Conservation (phyloP, 1,140 invertebrate species). For the Heliconius himera region DNA sequence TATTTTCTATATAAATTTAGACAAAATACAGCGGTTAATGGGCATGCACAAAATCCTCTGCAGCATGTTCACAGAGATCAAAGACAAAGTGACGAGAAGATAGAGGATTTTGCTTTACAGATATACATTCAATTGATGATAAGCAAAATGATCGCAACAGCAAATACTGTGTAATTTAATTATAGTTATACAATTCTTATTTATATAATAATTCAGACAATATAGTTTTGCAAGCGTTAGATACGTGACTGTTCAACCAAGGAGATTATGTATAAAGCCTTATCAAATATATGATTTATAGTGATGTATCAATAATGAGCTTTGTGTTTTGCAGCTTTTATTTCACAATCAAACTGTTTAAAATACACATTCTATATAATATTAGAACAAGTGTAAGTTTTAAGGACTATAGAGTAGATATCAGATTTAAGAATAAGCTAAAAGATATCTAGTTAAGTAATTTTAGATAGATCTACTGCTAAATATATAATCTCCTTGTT, state of each 20-base stretch:
- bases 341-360: neutral
- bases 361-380: constrained; percentile 2
- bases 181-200: constrained; percentile 71
- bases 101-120: constrained; percentile 50
- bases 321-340: constrained; percentile 16
- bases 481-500: constrained; percentile 62
- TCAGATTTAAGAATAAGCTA: neutral
- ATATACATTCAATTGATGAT: constrained; percentile 35
- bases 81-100: constrained; percentile 28
- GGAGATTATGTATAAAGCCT: constrained; percentile 55
- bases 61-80: constrained; percentile 25
- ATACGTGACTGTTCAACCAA: constrained; percentile 55
- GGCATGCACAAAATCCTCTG: constrained; percentile 55
- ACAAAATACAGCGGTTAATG: constrained; percentile 69
- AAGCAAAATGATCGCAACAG: constrained; percentile 64
- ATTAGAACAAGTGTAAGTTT: neutral
- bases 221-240: constrained; percentile 64
- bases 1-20: constrained; percentile 73
- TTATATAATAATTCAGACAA: constrained; percentile 61
- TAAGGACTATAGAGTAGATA: neutral
- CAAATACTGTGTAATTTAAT: constrained; percentile 60
- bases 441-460: neutral
- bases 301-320: constrained; percentile 3
- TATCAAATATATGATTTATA: neutral
- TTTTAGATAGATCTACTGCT: constrained; percentile 18